These are phyloP conservation scores for Morelia viridis DNA, from an alignment of 2,797 vertebrate species.

Conservation along the genomic window DNA sequence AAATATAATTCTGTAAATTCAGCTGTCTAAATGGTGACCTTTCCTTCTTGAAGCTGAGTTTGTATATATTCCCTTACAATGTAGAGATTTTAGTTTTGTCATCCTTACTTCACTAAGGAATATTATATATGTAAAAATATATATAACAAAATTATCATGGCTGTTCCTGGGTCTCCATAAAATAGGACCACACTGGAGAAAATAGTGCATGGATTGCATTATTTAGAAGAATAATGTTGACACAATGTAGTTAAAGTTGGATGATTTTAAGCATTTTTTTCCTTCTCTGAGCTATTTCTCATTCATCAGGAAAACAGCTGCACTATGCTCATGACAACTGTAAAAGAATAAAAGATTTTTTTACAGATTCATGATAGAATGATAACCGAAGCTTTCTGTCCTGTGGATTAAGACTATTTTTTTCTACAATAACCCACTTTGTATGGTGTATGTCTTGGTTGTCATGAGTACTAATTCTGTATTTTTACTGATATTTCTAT, in stretches of 20 bases:
- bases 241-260: slow-evolving; percentile 40
- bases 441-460: not conserved
- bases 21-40: not conserved
- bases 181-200: slow-evolving; percentile 43
- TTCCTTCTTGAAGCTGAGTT: not conserved
- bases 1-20: not conserved
- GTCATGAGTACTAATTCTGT: slow-evolving; percentile 14
- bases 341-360: slow-evolving; percentile 1
- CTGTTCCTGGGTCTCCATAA: not conserved
- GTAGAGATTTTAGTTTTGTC: not conserved
- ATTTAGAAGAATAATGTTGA: slow-evolving; percentile 39
- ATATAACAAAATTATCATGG: slow-evolving; percentile 25
- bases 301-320: slow-evolving; percentile 65
- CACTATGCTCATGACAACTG: slow-evolving; percentile 33
- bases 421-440: slow-evolving; percentile 22
- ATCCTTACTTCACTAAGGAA: not conserved
- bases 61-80: not conserved
- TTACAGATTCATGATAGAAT: slow-evolving; percentile 28
- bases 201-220: slow-evolving; percentile 47
- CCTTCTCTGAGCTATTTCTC: slow-evolving; percentile 52
- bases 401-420: slow-evolving; percentile 28
- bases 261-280: slow-evolving; percentile 55
- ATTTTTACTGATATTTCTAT: not conserved
- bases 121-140: slow-evolving; percentile 31
- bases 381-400: slow-evolving; percentile 29